Evolutionary conservation across 2,797 vertebrate genomes (phyloP), one percentile per base, ranked within the genome.

Genomic region (Brotogeris chrysoptera): DNA sequence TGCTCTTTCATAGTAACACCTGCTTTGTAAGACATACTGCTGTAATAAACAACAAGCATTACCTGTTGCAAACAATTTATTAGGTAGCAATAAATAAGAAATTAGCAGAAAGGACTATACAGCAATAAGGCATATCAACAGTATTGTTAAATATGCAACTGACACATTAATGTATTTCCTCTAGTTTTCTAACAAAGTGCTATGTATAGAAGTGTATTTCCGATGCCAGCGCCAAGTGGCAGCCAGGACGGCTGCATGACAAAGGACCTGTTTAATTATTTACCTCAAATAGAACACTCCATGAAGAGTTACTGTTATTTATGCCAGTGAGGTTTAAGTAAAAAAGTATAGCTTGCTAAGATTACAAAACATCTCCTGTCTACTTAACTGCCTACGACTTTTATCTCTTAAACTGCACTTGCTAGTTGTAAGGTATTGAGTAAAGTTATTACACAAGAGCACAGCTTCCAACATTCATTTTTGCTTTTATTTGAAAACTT

Each of bases 21-120:
- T 65, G 44, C 49, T 38, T 25, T 30, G 34, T 12, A 57, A 84
- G 61, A 59, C 46, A 59, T 16, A 17, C 41, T 12, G 16, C n/a
- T 57, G 50, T 70, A 93, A 87, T 23, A 66, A 73, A 80, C 55
- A 92, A 39, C 34, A 76, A 73, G 57, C 24, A 4, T 24, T 24
- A 81, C 39, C 85, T 80, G 38, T 81, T 86, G 74, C 81, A 92
- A 94, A 88, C 76, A 17, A 66, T 96, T 97, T 96, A 96, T 96
- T 96, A 85, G n/a, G 44, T 41, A 71, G 41, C 32, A 92, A 96
- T 96, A 96, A 97, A 93, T 96, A 96, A 41, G 36, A 91, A 72
- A 57, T 76, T 73, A 86, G 73, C 87, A 84, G 90, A 95, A 94
- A 94, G 63, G 73, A 82, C 82, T 88, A 64, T 52, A 95, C 43